phyloP scores from a whole-genome alignment of 1,140 invertebrate species.

The Tetramorium alpestre region DNA sequence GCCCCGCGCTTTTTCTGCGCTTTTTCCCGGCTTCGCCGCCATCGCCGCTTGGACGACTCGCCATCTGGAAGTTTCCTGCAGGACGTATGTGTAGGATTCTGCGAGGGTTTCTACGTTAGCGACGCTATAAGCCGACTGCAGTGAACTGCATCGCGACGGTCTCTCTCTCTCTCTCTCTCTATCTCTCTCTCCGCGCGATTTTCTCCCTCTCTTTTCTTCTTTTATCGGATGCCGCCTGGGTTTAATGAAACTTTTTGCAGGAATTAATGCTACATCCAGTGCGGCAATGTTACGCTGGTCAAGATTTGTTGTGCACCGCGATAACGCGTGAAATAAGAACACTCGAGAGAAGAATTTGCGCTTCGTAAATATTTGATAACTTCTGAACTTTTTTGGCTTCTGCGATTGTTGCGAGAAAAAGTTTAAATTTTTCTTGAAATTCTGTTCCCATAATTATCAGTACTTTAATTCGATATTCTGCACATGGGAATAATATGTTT shows the following conservation, averaged over 20 bases:
- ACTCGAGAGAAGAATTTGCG: not conserved
- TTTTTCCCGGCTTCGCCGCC: constrained; percentile 4
- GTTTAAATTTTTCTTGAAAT: no score
- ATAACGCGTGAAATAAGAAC: constrained; percentile 1
- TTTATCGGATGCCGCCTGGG: constrained; percentile 1
- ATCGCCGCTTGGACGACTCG: constrained; percentile 24
- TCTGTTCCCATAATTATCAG: not conserved
- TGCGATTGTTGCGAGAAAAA: not conserved
- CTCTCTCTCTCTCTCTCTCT: not conserved
- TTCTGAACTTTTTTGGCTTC: not conserved
- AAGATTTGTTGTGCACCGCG: not conserved
- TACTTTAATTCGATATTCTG: not conserved
- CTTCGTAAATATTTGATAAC: not conserved
- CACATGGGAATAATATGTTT: not conserved
- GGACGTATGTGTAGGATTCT: constrained; percentile 38
- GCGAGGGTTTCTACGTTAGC: constrained; percentile 22
- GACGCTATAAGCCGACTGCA: constrained; percentile 1
- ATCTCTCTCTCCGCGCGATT: not conserved
- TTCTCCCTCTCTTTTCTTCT: not conserved
- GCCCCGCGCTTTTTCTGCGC: not conserved
- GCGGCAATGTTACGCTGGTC: not conserved
- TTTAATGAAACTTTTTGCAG: constrained; percentile 52
- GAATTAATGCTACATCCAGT: constrained; percentile 37
- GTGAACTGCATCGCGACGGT: constrained; percentile 27
- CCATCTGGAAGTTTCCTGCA: constrained; percentile 62